phyloP scores from a whole-genome alignment of 2,113 vertebrate species.

The Gasterosteus nipponicus region DNA sequence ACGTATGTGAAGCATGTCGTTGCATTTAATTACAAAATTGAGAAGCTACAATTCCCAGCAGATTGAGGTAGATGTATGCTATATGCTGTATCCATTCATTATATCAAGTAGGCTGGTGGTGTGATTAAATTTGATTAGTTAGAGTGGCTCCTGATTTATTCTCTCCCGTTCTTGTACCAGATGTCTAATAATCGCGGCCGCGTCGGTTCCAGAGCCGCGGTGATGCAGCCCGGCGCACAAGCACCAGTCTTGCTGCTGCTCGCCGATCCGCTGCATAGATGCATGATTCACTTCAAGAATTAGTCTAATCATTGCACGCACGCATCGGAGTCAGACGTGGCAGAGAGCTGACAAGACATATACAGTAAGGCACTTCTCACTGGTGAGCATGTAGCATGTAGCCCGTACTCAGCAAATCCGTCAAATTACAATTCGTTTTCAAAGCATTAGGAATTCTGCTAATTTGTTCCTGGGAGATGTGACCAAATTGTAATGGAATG shows the following conservation, averaged over 20 bases:
- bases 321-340: conserved; percentile 38
- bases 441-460: neutral
- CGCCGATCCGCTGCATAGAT: conserved; percentile 49
- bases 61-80: conserved; percentile 44
- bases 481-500: neutral
- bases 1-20: conserved; percentile 37
- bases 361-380: neutral
- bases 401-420: conserved; percentile 3
- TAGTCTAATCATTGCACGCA: conserved; percentile 45
- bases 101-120: conserved; percentile 54
- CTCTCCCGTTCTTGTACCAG: conserved; percentile 62
- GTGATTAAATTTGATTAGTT: conserved; percentile 77
- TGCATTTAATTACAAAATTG: conserved; percentile 51
- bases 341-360: neutral
- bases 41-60: conserved; percentile 21
- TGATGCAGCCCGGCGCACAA: conserved; percentile 21
- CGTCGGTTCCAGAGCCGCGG: conserved; percentile 41
- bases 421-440: conserved; percentile 2
- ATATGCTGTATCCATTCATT: conserved; percentile 63
- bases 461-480: conserved; percentile 32
- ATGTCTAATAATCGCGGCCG: conserved; percentile 71
- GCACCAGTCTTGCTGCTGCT: conserved; percentile 24
- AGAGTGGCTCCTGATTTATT: conserved; percentile 75
- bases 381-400: conserved; percentile 11
- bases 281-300: conserved; percentile 49